These are phyloP conservation scores for Periophthalmodon schlosseri DNA, from an alignment of 2,113 vertebrate species.

Conservation along the genomic window DNA sequence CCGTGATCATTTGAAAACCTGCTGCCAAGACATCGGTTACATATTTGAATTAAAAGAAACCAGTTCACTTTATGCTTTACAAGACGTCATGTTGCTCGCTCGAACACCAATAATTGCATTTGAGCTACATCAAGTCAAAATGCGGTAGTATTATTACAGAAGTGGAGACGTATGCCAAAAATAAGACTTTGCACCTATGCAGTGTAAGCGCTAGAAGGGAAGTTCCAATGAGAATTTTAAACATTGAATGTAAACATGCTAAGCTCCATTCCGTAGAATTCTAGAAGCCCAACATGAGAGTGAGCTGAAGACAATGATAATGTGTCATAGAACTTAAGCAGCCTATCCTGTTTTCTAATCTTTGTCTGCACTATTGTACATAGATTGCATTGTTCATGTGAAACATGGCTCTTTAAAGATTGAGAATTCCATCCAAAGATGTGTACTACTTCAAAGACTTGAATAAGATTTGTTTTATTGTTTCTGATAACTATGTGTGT, in stretches of 20 bases:
- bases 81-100: slow-evolving; percentile 28
- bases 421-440: slow-evolving; percentile 89
- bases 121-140: slow-evolving; percentile 18
- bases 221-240: neutral
- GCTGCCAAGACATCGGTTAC: slow-evolving; percentile 34
- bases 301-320: slow-evolving; percentile 20
- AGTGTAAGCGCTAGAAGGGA: neutral
- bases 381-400: slow-evolving; percentile 55
- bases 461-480: slow-evolving; percentile 80
- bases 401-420: slow-evolving; percentile 51
- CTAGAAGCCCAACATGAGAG: neutral
- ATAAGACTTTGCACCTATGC: neutral
- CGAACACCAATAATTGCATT: slow-evolving; percentile 33
- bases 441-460: slow-evolving; percentile 84
- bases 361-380: slow-evolving; percentile 77
- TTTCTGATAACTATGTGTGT: slow-evolving; percentile 49
- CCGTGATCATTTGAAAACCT: slow-evolving; percentile 42
- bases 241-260: slow-evolving; percentile 36
- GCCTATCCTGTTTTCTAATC: slow-evolving; percentile 65
- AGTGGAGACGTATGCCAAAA: neutral
- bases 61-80: slow-evolving; percentile 26
- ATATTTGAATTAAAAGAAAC: slow-evolving; percentile 4
- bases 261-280: neutral
- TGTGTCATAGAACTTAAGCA: slow-evolving; percentile 52
- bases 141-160: slow-evolving; percentile 13